phyloP scores from a whole-genome alignment of 2,113 vertebrate genomes.

The Entosphenus tridentatus region DNA sequence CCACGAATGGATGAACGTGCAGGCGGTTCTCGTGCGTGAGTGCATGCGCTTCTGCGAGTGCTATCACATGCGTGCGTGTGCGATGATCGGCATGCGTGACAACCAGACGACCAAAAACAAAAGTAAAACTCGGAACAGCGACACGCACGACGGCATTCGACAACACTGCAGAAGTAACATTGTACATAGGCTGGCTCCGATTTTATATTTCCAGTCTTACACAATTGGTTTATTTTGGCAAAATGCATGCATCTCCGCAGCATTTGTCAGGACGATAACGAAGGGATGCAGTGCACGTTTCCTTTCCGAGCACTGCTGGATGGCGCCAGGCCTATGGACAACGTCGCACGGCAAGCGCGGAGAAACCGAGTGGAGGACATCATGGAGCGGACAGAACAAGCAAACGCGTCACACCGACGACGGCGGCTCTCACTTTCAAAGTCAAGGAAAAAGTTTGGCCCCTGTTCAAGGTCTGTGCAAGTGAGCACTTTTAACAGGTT shows the following conservation, averaged over 20 bases:
- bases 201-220: no score
- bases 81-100: no score
- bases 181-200: no score
- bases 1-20: no score
- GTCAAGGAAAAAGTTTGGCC: constrained; percentile 93
- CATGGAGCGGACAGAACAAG: constrained; percentile 13
- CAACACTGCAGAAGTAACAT: no score
- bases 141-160: no score
- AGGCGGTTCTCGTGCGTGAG: no score
- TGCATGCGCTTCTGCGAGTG: no score
- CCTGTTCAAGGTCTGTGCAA: constrained; percentile 78
- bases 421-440: constrained; percentile 69
- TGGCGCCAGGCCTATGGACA: constrained; percentile 12
- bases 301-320: constrained; percentile 12
- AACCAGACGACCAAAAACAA: no score
- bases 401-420: neutral
- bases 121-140: no score
- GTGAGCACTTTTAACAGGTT: constrained; percentile 87
- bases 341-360: constrained; percentile 14
- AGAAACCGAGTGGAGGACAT: constrained; percentile 29
- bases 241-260: neutral
- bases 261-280: no score
- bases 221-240: neutral
- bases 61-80: no score
- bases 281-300: neutral